These are phyloP conservation scores for Leptinotarsa haldemani DNA, from an alignment of 2,888 invertebrate species.

Conservation along the genomic window DNA sequence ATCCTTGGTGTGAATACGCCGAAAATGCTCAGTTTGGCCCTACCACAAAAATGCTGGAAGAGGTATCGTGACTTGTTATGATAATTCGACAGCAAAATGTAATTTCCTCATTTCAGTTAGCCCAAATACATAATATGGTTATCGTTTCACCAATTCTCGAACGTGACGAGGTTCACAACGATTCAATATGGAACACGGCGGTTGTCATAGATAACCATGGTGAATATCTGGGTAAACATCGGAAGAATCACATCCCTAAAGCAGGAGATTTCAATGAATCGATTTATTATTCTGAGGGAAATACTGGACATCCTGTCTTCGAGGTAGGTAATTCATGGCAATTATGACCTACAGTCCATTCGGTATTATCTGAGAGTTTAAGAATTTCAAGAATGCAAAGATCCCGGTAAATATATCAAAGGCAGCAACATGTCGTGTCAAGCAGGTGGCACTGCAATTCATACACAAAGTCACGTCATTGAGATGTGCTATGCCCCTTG, in stretches of 20 bases:
- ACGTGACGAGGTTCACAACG: conserved; percentile 82
- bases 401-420: no score
- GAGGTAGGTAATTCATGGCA: conserved; percentile 62
- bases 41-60: conserved; percentile 81
- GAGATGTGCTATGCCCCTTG: no score
- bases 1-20: conserved; percentile 95
- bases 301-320: conserved; percentile 94
- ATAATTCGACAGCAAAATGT: not conserved
- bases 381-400: no score
- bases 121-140: conserved; percentile 87
- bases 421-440: no score
- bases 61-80: conserved; percentile 53
- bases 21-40: conserved; percentile 88
- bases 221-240: conserved; percentile 88
- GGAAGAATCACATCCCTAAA: conserved; percentile 98
- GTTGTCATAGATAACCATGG: conserved; percentile 92
- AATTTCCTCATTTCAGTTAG: conserved; percentile 70
- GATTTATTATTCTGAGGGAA: conserved; percentile 93
- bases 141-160: conserved; percentile 96
- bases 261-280: conserved; percentile 98
- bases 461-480: no score
- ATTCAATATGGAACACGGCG: conserved; percentile 93
- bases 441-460: no score
- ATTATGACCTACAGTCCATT: no score
- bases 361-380: no score